Percentiles rank a stretch among this genome's conserved stretches.
phyloP scores from a whole-genome alignment of 2,113 vertebrate species.

The Micronycteris hirsuta region DNA sequence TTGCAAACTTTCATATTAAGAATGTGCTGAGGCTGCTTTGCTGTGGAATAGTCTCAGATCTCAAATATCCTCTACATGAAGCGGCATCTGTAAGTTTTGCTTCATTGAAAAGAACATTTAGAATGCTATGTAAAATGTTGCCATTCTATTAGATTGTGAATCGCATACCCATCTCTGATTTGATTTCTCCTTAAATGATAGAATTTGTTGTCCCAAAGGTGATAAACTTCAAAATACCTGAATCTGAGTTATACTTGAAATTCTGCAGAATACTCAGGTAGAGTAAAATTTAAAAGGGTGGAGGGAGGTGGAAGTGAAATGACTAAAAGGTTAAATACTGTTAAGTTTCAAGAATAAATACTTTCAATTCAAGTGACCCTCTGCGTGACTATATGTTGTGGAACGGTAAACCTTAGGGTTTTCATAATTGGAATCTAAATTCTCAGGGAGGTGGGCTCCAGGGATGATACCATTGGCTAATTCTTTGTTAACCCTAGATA shows the following conservation, averaged over 20 bases:
- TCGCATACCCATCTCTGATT: conserved; percentile 74
- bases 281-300: conserved; percentile 41
- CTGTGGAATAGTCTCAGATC: conserved; percentile 77
- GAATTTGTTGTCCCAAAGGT: conserved; percentile 64
- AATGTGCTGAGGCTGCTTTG: conserved; percentile 84
- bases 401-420: conserved; percentile 76
- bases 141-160: conserved; percentile 70
- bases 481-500: conserved; percentile 83
- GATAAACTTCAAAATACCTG: conserved; percentile 78
- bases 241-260: conserved; percentile 81
- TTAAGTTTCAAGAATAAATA: conserved; percentile 74
- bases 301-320: conserved; percentile 78
- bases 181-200: conserved; percentile 58
- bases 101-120: conserved; percentile 70
- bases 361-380: conserved; percentile 73
- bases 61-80: conserved; percentile 65
- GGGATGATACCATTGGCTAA: conserved; percentile 75
- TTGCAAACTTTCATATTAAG: conserved; percentile 80
- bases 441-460: conserved; percentile 64
- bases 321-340: conserved; percentile 71
- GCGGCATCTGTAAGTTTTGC: conserved; percentile 65
- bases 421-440: conserved; percentile 67
- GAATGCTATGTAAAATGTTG: conserved; percentile 67
- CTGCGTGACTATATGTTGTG: conserved; percentile 73
- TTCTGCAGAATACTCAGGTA: conserved; percentile 76